A percentile compares a stretch with the other conserved stretches of the same genome.
Conservation (phyloP, 2,113 vertebrate species). For the Leptodactylus fuscus region DNA sequence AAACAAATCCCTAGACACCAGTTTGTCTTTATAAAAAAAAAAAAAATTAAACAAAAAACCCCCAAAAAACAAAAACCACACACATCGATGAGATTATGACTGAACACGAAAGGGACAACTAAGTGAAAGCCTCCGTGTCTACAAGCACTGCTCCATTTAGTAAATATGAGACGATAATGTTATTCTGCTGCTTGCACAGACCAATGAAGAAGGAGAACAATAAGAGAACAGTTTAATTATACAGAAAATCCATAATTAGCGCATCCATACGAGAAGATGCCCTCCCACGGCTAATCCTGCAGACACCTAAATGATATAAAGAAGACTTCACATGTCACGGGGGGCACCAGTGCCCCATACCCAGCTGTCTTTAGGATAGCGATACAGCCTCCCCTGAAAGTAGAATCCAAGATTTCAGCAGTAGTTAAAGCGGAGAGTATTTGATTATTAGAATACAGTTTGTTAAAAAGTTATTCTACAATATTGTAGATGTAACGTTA, state of each 20-base stretch:
- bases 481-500: too few species aligned
- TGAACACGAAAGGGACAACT: neutral
- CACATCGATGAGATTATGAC: too few species aligned
- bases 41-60: too few species aligned
- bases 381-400: neutral
- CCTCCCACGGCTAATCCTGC: slow-evolving; percentile 1
- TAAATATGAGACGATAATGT: neutral
- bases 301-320: neutral
- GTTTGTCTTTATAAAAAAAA: too few species aligned
- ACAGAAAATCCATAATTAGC: slow-evolving; percentile 7
- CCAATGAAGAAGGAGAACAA: neutral
- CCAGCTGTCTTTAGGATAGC: neutral
- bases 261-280: neutral
- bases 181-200: neutral
- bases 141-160: neutral
- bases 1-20: too few species aligned
- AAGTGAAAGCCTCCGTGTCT: neutral
- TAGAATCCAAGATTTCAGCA: neutral
- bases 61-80: too few species aligned
- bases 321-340: neutral
- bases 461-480: neutral
- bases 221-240: slow-evolving; percentile 23
- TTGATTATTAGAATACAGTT: neutral
- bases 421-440: neutral
- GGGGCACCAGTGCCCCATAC: neutral